Evolutionary conservation across 2,888 invertebrate species (phyloP), one percentile per base, ranked within the genome.

Genomic region (Papilio protenor): DNA sequence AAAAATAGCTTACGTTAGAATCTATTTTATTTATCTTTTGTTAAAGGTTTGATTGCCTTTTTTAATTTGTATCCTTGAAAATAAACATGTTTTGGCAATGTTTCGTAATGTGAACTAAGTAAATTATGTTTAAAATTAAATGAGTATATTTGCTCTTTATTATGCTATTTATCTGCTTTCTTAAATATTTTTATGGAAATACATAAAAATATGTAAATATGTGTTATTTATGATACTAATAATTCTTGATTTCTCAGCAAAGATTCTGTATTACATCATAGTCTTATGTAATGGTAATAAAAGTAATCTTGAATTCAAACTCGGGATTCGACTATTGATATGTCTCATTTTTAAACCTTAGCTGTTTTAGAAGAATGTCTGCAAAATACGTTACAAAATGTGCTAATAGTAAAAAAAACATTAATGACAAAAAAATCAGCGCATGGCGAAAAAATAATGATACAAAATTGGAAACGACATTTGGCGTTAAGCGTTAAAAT

Each of bases 401-500:
- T 57, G 10, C 57, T 57, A 10, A 57, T 21, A 21, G 2, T 21
- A 59, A 59, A 10, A n/a, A 59, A 61, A 40, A 69, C 74, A n/a
- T 47, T 16, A 76, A 23, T 21, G n/a, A n/a, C n/a, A n/a, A n/a
- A n/a, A 40, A 27, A 12, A 6, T 47, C 33, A 47, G 33, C 21
- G 74, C 40, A 70, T 74, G 61, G 52, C 69, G 27, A 69, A 23
- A 83, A 83, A 80, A 79, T 84, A 82, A 85, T 80, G 80, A 82
- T 81, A 83, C 21, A n/a, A 85, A 88, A 87, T 84, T 81, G 82
- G 80, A 80, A 81, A 77, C 59, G 18, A 78, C 81, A 81, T 83
- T 83, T 83, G 81, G 81, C 81, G 79, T 80, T 75, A 79, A 79
- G 81, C 83, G 84, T 82, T 84, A 85, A 87, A 85, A 85, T 84